Evolutionary conservation across 2,797 vertebrate species (phyloP), one percentile per base, ranked within the genome.

Genomic region (Cephalopachus bancanus): DNA sequence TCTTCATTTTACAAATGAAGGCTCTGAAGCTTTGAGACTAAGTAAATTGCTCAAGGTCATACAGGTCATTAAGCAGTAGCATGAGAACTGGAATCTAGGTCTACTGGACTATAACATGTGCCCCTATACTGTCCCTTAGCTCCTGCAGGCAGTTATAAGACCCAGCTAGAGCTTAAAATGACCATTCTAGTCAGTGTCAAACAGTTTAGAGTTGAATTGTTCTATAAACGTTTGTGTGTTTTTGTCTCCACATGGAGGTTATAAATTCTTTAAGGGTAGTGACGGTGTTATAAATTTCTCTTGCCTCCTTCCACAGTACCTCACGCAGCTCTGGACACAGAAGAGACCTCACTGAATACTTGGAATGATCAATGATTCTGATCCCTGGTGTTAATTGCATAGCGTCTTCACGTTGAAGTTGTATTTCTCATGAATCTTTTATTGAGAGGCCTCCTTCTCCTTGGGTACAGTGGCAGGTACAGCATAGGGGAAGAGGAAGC

Each of bases 381-480:
- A 93, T 85, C 49, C 65, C 80, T 83, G 67, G 64, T 95, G 88
- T 95, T 78, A 96, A 94, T 17, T 88, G 78, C 81, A 65, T 71
- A 91, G 74, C 30, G 71, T 96, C 84, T 92, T 76, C 85, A 64
- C 22, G 1, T 60, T 79, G 83, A 85, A n/a, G 49, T 76, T 95
- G 30, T 62, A 93, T 90, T 92, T 72, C 33, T 93, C 95, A 92
- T 83, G 85, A 92, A 95, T 93, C 62, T 95, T 96, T 97, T 75
- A 92, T 96, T 57, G 76, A 76, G 59, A 92, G 22, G 53, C 11
- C 28, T 93, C 14, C 19, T 3, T 83, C 88, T 85, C 59, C 60
- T 94, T 92, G 44, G 49, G 30, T 72, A 60, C 51, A 76, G 20
- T 83, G 59, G 64, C 65, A 75, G 72, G 64, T 79, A 75, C 30